Evolutionary conservation across 1,140 invertebrate species (phyloP).

Genomic region (Psilanteris sp.): DNA sequence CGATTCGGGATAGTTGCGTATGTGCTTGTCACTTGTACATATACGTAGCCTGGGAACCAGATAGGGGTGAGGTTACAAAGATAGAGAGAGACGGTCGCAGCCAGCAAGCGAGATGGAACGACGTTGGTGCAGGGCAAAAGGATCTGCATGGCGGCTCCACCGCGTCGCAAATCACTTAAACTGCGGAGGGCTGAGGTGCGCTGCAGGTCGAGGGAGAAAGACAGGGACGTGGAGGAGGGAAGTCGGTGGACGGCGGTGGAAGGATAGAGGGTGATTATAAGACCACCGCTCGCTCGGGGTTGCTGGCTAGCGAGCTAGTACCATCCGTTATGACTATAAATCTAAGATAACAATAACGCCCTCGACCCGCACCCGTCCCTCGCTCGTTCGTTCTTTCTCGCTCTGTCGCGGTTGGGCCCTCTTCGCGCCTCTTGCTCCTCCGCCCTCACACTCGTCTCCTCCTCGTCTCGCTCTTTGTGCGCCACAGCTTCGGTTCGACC

Average conservation of each 20-base stretch:
- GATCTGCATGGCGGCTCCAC: slow-evolving; percentile 79
- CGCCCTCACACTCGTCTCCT: slow-evolving; percentile 1
- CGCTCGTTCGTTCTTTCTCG: slow-evolving; percentile 58
- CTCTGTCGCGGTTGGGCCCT: slow-evolving; percentile 31
- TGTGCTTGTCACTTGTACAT: slow-evolving; percentile 42
- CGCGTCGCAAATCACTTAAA: slow-evolving; percentile 81
- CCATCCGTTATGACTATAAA: slow-evolving; percentile 81
- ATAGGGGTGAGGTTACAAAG: slow-evolving; percentile 29
- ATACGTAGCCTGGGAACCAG: not conserved
- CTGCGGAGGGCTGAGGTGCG: slow-evolving; percentile 69
- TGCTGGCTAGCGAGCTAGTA: slow-evolving; percentile 77
- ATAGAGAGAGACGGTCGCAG: slow-evolving; percentile 4
- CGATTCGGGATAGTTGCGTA: slow-evolving; percentile 28
- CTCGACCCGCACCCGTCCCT: slow-evolving; percentile 60
- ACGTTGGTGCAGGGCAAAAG: slow-evolving; percentile 72
- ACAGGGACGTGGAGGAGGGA: slow-evolving; percentile 41
- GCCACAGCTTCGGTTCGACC: slow-evolving; percentile 18
- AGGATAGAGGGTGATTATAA: slow-evolving; percentile 79
- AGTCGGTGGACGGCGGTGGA: slow-evolving; percentile 62
- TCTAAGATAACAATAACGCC: no score
- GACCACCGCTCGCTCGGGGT: slow-evolving; percentile 75
- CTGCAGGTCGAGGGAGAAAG: slow-evolving; percentile 62
- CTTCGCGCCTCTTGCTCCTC: slow-evolving; percentile 43
- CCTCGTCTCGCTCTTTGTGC: slow-evolving; percentile 30
- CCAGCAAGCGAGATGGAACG: slow-evolving; percentile 24